Conservation (phyloP, 2,113 vertebrate species). For the Elaphurus davidianus region DNA sequence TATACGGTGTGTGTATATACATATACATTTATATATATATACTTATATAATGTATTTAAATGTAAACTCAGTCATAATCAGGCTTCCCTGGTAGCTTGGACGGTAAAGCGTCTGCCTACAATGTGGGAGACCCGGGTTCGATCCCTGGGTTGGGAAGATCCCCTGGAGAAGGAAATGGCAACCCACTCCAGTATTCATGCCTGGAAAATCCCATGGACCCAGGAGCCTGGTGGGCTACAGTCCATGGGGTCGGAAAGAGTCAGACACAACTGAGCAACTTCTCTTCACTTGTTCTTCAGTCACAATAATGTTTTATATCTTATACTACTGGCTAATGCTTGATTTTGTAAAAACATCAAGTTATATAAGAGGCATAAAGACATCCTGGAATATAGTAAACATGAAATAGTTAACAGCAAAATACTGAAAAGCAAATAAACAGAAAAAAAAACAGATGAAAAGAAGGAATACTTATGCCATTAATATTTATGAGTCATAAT, state of each 20-base stretch:
- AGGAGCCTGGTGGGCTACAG: no score
- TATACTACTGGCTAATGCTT: not conserved
- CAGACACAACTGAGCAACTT: no score
- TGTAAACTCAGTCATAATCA: not conserved
- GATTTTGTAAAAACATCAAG: not conserved
- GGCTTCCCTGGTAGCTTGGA: no score
- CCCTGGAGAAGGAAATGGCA: no score
- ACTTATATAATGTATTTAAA: not conserved
- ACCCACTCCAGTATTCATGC: no score
- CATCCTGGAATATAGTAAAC: not conserved
- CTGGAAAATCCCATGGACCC: no score
- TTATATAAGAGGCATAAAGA: not conserved
- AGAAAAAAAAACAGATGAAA: not conserved
- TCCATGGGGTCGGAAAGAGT: no score
- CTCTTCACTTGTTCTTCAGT: not conserved
- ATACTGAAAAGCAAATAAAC: not conserved
- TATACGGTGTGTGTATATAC: not conserved
- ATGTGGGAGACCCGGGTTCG: no score
- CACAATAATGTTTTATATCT: not conserved
- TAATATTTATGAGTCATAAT: not conserved
- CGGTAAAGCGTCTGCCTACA: no score
- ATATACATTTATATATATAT: not conserved
- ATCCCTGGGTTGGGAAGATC: no score
- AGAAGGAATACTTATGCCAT: not conserved
- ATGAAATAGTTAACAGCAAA: not conserved